Base-by-base conservation (phyloP, 2,888 invertebrate genomes). In the Cryptocephalus moraei region DNA sequence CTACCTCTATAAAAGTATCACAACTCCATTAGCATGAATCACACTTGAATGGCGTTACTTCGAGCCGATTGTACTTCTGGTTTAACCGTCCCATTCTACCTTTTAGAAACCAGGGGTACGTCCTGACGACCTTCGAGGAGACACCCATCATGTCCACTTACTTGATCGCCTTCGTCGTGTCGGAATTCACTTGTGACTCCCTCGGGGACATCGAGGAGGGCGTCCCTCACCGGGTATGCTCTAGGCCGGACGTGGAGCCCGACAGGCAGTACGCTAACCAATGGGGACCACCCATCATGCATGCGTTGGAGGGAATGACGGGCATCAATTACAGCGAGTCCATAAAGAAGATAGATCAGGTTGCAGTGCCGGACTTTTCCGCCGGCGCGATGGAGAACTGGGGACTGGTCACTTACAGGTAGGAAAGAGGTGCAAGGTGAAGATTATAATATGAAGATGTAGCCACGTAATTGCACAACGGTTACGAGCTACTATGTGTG, bases 321-420 rank as follows among this genome's bases (percentile, higher is more conserved):
- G 49, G 46, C n/a, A 43, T 59, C 6, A 48, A 53, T 9, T 62
- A 63, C 42, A 52, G 66, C 2, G 76, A n/a, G 4, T 14, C 74
- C 1, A 72, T 85, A 48, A 73, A 81, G 6, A 91, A 91, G 65
- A 76, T 91, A 67, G 86, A 91, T 62, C 81, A 91, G 62, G 81
- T 90, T n/a, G 91, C 89, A 1, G 77, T 93, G 49, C 84, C 89
- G 0, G 88, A 91, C 64, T 91, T 91, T 65, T 77, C 78, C 41
- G 82, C 86, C 52, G 88, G 87, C 39, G 91, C 91, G 44, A 91
- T 92, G 91, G 91, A 91, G 65, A 92, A 93, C 65, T 92, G 91
- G 91, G 92, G 91, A 8, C 73, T 92, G 22, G 76, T 91, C 8
- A 91, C 86, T 2, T 92, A 86, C 70, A 79, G 80, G 84, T 82